Percentiles rank a stretch among this genome's conserved stretches.
phyloP scores from a whole-genome alignment of 2,113 vertebrate genomes.

The Otus sunia region DNA sequence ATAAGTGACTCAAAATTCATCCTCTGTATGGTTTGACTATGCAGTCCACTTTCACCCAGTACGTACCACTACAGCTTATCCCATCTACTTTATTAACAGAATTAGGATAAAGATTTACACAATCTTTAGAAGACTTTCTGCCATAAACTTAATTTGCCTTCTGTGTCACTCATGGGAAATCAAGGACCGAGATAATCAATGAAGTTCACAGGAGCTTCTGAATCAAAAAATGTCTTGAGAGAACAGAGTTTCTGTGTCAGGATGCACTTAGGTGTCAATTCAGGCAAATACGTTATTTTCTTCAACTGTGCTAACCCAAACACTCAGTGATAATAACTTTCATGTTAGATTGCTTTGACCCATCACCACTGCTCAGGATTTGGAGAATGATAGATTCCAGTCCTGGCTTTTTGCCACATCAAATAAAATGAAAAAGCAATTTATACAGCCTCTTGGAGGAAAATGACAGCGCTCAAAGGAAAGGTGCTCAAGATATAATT shows the following conservation, averaged over 20 bases:
- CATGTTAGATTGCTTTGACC: slow-evolving; percentile 46
- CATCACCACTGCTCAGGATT: neutral
- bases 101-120: neutral
- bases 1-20: neutral
- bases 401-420: slow-evolving; percentile 25
- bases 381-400: neutral
- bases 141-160: slow-evolving; percentile 59
- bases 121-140: slow-evolving; percentile 13
- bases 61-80: neutral
- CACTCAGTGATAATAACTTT: neutral
- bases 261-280: slow-evolving; percentile 54
- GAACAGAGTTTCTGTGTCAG: slow-evolving; percentile 50
- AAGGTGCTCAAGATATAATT: slow-evolving; percentile 56
- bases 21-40: neutral
- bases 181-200: slow-evolving; percentile 64
- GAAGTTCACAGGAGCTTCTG: slow-evolving; percentile 55
- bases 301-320: neutral
- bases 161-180: slow-evolving; percentile 67
- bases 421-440: slow-evolving; percentile 56
- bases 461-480: slow-evolving; percentile 43
- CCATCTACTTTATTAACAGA: neutral
- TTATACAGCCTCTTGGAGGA: slow-evolving; percentile 41
- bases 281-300: slow-evolving; percentile 54
- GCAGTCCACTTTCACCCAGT: neutral
- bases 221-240: slow-evolving; percentile 39